Evolutionary conservation across 2,888 invertebrate genomes (phyloP), one percentile per base, ranked within the genome.

Genomic region (Carcina quercana): DNA sequence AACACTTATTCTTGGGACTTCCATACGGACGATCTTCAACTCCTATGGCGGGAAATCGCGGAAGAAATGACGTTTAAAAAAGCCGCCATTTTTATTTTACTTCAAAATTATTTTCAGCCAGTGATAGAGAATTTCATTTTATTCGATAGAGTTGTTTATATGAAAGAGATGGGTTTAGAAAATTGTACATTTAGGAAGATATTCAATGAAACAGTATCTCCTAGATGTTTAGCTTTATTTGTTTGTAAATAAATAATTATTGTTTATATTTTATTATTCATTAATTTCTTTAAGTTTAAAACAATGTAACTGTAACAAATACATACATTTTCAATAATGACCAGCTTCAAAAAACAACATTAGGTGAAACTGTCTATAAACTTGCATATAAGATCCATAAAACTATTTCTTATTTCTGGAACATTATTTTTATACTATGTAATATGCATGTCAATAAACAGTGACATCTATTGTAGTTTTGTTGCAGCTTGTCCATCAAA

Each of bases 191-290:
- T 85, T 44, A 84, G 85, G 47, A 88, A 86, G 62, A 83, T 91
- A 37, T 83, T 89, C 37, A 72, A 90, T 56, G 87, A 88, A 42
- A 66, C 65, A 34, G 66, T 87, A 43, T 91, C 91, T n/a, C 90
- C 91, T 0, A 79, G 90, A 50, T 89, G 90, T 62, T 76, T 86
- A 46, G 89, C 87, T 19, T 63, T 90, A 40, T 53, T 88, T 42
- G 87, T 87, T 33, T 61, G 61, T 50, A 89, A 88, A 66, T 60
- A 63, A 58, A 44, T 37, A 15, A 4, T 3, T 15, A 14, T 15
- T 1, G 3, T 13, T 14, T 10, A 2, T n/a, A 14, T 8, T 2
- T 14, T 8, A 13, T 2, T 4, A 20, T 3, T 20, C 20, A 20
- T 20, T 2, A n/a, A 20, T 20, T n/a, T 19, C 2, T n/a, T n/a